Base-by-base conservation (phyloP, 1,140 invertebrate species). In the Ceratina calcarata region DNA sequence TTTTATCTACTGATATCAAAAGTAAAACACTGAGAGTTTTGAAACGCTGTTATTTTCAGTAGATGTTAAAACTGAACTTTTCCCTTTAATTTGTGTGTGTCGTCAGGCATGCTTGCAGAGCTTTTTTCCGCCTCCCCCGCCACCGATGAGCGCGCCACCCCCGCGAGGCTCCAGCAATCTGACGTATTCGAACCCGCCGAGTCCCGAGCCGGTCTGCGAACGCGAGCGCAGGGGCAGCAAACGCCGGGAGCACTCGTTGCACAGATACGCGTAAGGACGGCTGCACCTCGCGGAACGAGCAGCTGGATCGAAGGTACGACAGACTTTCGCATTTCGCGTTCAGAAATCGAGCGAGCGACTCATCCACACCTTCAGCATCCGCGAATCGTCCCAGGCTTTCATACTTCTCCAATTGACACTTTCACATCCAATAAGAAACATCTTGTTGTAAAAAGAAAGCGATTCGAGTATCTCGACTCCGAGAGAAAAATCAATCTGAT, bases 91-190 rank as follows among this genome's bases (percentile, higher is more conserved):
- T 45, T 73, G 49, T 18, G 58, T 75, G 64, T 79, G n/a, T 73
- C 72, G 66, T 81, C 85, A 93, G 92, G 92, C 92, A 66, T 93
- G 92, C 87, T 92, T 93, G 85, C 92, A 93, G 92, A 93, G 92
- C 86, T 93, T 93, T 89, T 93, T 93, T 85, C 92, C 92, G 58
- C 92, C 92, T 53, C 92, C 92, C 51, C 92, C 92, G 58, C 92
- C 92, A 22, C 92, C 92, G 57, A 92, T 93, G 90, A 91, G 87
- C 78, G 90, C 87, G 60, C 92, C 92, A 61, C 91, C 91, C 58
- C 83, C 87, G 53, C 90, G 92, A 78, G 91, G 92, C 66, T 89
- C 89, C 74, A 93, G 86, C 87, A 93, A 93, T 67, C 85, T 92
- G 70, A 93, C 92, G 68, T 93, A 93, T 80, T 93, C 92, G 78